Conservation (phyloP, 2,113 vertebrate genomes). For the Cygnus buccinator region DNA sequence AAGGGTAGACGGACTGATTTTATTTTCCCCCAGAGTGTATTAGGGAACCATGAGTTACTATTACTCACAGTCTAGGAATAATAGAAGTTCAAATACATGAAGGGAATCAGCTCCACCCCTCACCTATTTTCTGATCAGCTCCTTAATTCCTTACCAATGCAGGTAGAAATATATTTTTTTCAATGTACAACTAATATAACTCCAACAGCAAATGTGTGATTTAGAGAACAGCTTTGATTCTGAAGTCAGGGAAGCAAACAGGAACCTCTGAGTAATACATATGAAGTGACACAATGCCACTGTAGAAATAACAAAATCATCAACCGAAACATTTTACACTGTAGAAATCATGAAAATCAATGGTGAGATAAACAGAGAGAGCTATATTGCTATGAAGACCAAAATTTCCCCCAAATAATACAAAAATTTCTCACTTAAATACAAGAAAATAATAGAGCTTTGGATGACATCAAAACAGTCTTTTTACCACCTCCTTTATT, state of each 20-base stretch:
- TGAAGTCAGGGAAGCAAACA: not conserved
- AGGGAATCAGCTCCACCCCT: not conserved
- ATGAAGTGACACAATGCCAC: not conserved
- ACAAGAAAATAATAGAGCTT: not conserved
- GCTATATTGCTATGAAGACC: not conserved
- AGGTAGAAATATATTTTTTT: not conserved
- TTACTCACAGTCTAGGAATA: not conserved
- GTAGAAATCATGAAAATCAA: not conserved
- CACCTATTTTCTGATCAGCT: not conserved
- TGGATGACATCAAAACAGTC: not conserved
- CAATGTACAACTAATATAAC: not conserved
- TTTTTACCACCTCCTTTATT: not conserved
- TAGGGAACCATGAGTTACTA: not conserved
- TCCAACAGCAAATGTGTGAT: not conserved
- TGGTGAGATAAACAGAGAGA: not conserved
- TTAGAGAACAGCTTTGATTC: not conserved
- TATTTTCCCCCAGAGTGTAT: not conserved
- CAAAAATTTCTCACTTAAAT: not conserved
- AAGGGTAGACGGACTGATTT: not conserved
- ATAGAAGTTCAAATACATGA: not conserved
- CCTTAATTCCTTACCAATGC: not conserved
- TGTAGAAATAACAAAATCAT: not conserved
- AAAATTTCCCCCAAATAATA: not conserved
- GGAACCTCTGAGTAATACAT: not conserved
- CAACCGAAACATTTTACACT: not conserved